Conservation (phyloP, 2,797 vertebrate genomes). For the Vipera latastei region DNA sequence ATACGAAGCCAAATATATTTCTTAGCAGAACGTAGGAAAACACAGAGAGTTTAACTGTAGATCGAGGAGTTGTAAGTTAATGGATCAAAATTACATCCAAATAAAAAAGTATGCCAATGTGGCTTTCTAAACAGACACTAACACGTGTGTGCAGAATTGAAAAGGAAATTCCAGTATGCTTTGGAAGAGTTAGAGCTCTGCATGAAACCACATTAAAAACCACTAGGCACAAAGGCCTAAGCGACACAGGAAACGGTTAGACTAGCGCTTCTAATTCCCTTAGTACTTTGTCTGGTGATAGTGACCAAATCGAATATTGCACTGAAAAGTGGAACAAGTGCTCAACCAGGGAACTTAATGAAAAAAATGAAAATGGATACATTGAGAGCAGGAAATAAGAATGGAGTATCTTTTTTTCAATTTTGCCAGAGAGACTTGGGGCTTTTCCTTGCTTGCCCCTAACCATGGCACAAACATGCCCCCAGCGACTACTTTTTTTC, state of each 20-base stretch:
- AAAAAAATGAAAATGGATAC: background rate
- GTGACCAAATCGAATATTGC: background rate
- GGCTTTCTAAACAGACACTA: background rate
- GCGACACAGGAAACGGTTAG: background rate
- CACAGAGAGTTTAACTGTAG: conserved; percentile 21
- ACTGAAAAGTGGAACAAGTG: background rate
- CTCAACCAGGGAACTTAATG: background rate
- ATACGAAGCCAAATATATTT: conserved; percentile 30
- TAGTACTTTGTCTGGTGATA: background rate
- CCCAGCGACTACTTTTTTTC: background rate
- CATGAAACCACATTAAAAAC: background rate
- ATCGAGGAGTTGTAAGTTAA: conserved; percentile 17
- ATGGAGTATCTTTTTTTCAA: background rate
- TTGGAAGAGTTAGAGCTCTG: background rate
- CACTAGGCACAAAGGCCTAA: background rate
- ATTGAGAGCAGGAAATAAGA: background rate
- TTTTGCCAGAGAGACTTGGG: background rate
- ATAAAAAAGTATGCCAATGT: conserved; percentile 35
- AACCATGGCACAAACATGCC: background rate
- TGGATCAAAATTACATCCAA: conserved; percentile 20
- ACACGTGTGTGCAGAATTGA: background rate
- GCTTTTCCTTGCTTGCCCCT: background rate
- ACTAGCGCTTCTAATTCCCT: background rate
- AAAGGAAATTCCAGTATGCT: conserved; percentile 17
- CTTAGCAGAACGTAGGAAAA: conserved; percentile 4